Evolutionary conservation across 2,888 invertebrate species (phyloP).

Genomic region (Pachydiplax longipennis): DNA sequence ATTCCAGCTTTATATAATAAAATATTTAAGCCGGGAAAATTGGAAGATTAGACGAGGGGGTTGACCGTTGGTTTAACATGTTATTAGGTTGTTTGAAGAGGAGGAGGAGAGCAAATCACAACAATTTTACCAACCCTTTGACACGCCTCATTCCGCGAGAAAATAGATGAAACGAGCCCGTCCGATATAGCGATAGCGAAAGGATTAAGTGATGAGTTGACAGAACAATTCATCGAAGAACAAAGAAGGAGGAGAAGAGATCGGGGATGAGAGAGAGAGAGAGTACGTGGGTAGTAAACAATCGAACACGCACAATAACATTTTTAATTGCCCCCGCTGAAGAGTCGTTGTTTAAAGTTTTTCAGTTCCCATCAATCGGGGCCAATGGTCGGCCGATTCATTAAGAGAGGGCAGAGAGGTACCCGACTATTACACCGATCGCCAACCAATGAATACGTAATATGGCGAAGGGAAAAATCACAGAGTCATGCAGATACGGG

Average conservation of each 20-base stretch:
- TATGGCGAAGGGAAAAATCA: neutral
- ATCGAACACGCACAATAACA: neutral
- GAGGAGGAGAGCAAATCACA: no score
- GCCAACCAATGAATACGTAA: conserved; percentile 29
- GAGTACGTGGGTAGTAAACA: neutral
- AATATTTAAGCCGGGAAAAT: no score
- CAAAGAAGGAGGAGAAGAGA: neutral
- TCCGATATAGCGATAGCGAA: neutral
- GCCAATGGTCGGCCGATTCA: neutral
- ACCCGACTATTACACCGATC: neutral
- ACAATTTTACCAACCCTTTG: neutral
- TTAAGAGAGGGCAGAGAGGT: neutral
- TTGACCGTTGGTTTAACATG: no score
- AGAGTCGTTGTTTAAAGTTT: neutral
- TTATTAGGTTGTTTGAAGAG: no score
- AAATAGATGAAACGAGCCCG: neutral
- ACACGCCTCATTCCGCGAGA: neutral
- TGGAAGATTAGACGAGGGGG: no score
- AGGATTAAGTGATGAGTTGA: neutral
- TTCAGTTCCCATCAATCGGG: neutral
- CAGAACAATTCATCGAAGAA: neutral
- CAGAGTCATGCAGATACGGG: conserved; percentile 7
- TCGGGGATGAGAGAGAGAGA: neutral
- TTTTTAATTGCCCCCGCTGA: neutral
- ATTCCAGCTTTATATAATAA: no score